A percentile compares a stretch with the other conserved stretches of the same genome.
phyloP scores from a whole-genome alignment of 2,888 invertebrate genomes.

The Erebia epiphron region DNA sequence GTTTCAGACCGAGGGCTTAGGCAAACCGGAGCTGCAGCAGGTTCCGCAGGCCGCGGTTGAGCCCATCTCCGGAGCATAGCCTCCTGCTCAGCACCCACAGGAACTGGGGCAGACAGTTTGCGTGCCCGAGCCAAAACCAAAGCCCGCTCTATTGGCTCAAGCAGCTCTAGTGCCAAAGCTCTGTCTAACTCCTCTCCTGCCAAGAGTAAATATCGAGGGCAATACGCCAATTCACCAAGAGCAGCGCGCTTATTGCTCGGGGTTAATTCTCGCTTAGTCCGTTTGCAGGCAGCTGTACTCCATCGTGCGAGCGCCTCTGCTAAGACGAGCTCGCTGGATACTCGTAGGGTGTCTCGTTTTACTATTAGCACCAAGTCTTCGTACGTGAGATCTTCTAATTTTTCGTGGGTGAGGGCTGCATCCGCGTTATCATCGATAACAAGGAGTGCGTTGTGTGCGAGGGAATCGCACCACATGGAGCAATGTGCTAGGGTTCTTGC shows the following conservation, averaged over 20 bases:
- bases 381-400: conserved; percentile 83
- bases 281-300: conserved; percentile 74
- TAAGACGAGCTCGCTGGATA: conserved; percentile 84
- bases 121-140: conserved; percentile 71
- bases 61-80: conserved; percentile 72
- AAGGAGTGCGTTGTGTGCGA: conserved; percentile 86
- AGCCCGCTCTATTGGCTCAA: conserved; percentile 75
- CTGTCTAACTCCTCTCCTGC: conserved; percentile 85
- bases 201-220: conserved; percentile 87
- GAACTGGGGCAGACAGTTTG: conserved; percentile 69
- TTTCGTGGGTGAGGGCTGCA: conserved; percentile 66
- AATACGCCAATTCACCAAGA: conserved; percentile 81
- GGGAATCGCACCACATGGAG: conserved; percentile 81
- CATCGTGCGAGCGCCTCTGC: conserved; percentile 85
- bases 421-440: conserved; percentile 75
- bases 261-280: conserved; percentile 70
- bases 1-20: conserved; percentile 72
- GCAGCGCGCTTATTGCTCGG: conserved; percentile 73
- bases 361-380: conserved; percentile 86
- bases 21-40: conserved; percentile 71
- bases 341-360: conserved; percentile 85
- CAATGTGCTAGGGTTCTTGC: conserved; percentile 71
- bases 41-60: conserved; percentile 65
- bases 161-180: conserved; percentile 69
- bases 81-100: conserved; percentile 75